Conservation (phyloP, 2,797 vertebrate genomes). For the Vespertilio murinus region DNA sequence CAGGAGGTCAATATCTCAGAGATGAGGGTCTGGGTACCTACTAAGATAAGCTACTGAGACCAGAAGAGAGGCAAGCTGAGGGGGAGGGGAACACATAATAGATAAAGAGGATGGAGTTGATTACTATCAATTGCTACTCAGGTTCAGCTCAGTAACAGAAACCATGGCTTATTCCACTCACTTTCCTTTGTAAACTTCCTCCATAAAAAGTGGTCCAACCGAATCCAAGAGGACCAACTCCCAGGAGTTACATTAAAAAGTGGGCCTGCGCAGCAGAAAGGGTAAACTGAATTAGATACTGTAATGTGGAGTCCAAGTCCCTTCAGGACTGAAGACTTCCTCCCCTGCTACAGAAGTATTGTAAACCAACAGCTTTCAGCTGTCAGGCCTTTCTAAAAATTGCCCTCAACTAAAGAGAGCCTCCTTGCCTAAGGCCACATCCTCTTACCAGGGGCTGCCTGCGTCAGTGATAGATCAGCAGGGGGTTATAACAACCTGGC, state of each 20-base stretch:
- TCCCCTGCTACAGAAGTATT: accelerated
- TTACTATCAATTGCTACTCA: not conserved
- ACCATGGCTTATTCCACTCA: not conserved
- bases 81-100: not conserved
- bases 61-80: not conserved
- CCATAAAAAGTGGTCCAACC: not conserved
- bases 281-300: not conserved
- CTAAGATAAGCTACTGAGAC: not conserved
- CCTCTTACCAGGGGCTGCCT: not conserved
- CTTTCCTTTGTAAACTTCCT: not conserved
- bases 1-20: not conserved
- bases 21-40: not conserved
- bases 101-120: not conserved
- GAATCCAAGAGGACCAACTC: not conserved
- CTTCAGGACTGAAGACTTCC: not conserved
- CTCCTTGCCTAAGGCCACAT: not conserved
- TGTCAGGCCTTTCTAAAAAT: not conserved
- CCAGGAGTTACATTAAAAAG: not conserved
- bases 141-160: not conserved
- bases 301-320: not conserved
- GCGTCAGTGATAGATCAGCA: not conserved
- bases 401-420: not conserved
- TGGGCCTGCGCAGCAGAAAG: not conserved
- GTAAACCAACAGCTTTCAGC: not conserved
- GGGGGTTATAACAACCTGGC: not conserved